Percentiles rank a stretch among this genome's conserved stretches.
phyloP scores from a whole-genome alignment of 1,140 invertebrate genomes.

The Caenorhabditis remanei region DNA sequence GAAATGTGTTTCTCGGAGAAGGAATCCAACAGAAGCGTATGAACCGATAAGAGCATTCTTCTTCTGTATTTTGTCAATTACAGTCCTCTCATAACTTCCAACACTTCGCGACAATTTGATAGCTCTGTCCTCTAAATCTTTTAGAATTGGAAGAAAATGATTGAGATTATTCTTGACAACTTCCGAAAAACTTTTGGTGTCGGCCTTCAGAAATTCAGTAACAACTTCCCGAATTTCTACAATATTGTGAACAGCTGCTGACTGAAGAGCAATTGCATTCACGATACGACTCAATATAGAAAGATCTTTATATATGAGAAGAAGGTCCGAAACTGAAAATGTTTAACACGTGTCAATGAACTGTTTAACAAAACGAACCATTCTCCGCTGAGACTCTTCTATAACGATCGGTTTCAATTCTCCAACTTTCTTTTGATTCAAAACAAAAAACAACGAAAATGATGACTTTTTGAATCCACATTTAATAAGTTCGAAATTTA shows the following conservation, averaged over 20 bases:
- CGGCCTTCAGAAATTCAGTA: neutral
- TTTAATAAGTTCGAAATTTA: neutral
- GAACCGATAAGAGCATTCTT: no score
- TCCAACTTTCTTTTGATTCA: neutral
- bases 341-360: neutral
- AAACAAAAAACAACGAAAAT: neutral
- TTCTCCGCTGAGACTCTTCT: neutral
- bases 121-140: neutral
- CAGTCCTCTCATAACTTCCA: no score
- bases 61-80: no score
- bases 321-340: neutral
- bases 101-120: no score
- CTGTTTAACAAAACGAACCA: neutral
- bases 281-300: neutral
- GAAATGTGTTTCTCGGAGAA: no score
- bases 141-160: neutral
- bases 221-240: neutral
- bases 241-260: neutral
- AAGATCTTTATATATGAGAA: neutral
- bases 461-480: neutral
- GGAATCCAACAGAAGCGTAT: no score
- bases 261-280: neutral
- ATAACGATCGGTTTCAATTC: neutral
- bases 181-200: neutral
- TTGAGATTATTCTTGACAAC: neutral